Base-by-base conservation (phyloP, 1,140 invertebrate species). In the Drosophila subobscura region DNA sequence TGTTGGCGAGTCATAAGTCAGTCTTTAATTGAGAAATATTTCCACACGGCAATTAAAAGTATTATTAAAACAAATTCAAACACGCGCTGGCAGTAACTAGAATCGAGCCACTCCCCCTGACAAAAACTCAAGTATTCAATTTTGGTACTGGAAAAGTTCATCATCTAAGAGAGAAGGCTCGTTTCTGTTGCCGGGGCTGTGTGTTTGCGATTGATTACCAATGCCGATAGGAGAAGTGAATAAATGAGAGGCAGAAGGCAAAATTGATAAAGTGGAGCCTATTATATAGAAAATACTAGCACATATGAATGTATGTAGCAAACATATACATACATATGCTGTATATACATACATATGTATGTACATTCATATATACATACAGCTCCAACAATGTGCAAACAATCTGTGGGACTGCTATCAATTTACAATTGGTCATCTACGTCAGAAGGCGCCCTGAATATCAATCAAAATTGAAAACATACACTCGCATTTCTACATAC, bases 391-490 rank as follows among this genome's bases (percentile, higher is more conserved):
- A 20, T 67, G 40, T 3, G 42, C 55, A 59, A 60, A 51, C 47
- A 72, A 41, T 44, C 63, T 56, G 14, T 23, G 7, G 7, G 29
- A n/a, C 20, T 49, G 49, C 37, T 68, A 70, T 68, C 54, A 74
- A 61, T 83, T 77, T 50, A 57, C 52, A 54, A 44, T 50, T 54
- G 37, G 14, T 55, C 55, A 56, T 40, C 59, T 55, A 83, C 74
- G 79, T 83, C 60, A 71, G 52, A 61, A 55, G 41, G 23, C 22
- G 60, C 56, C 49, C 47, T 65, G 64, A 44, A 56, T 59, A 84
- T 79, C 75, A 79, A 79, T 75, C 42, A 64, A 75, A 70, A 56
- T 47, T 49, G 4, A 20, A 55, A 29, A 64, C 20, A 42, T 54
- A 60, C 29, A 50, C 14, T 20, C 22, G 22, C 7, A 16, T 46